These are phyloP conservation scores for Dermolepida albohirtum DNA, from an alignment of 2,888 invertebrate genomes.

Conservation along the genomic window DNA sequence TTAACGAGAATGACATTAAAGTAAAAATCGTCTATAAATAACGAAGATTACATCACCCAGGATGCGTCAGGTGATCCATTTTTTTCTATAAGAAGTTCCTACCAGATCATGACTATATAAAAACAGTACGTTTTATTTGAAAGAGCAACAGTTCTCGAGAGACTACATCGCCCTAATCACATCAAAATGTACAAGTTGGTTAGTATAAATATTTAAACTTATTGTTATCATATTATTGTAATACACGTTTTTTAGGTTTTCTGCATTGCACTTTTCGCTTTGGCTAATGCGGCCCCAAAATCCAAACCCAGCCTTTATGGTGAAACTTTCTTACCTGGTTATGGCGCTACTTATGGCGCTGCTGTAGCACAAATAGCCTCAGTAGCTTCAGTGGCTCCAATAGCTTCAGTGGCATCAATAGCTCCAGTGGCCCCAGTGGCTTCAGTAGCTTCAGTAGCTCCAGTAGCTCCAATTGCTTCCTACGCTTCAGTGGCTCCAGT, in stretches of 20 bases:
- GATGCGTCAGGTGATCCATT: conserved; percentile 29
- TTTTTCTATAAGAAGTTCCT: conserved; percentile 14
- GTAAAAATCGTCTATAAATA: no score
- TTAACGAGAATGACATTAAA: no score
- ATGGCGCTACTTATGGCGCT: conserved; percentile 2
- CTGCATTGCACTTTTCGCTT: conserved; percentile 15
- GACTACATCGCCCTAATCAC: background rate
- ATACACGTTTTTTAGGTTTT: conserved; percentile 12
- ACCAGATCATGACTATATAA: conserved; percentile 19
- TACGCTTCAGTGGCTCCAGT: background rate
- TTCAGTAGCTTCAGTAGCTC: conserved; percentile 19
- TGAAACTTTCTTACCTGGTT: background rate
- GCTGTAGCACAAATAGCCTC: conserved; percentile 2
- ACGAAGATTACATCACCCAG: no score
- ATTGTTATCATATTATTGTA: background rate
- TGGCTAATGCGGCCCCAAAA: conserved; percentile 27
- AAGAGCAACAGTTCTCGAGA: conserved; percentile 23
- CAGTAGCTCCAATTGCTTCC: conserved; percentile 8
- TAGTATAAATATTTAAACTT: background rate
- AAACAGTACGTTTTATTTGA: conserved; percentile 2
- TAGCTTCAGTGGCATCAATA: conserved; percentile 9
- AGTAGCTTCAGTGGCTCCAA: conserved; percentile 18
- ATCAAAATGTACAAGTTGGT: conserved; percentile 34
- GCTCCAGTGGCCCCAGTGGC: conserved; percentile 16
- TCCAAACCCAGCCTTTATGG: conserved; percentile 18